Evolutionary conservation across 2,113 vertebrate genomes (phyloP).

Genomic region (Prionailurus viverrinus): DNA sequence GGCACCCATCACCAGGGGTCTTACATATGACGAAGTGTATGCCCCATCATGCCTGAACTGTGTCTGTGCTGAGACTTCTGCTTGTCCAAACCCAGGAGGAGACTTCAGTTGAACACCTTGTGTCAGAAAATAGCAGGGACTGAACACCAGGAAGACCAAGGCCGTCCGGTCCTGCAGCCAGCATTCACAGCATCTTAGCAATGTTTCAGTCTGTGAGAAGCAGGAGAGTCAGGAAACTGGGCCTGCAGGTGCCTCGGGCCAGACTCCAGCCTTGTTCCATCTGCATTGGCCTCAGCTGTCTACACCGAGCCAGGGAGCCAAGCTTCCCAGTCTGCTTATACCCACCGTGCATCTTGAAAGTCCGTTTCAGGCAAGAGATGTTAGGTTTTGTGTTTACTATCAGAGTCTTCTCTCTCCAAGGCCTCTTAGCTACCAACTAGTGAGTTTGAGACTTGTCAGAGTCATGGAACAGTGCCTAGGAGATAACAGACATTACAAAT

Average conservation of each 20-base stretch:
- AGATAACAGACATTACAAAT: neutral
- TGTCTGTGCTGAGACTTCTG: neutral
- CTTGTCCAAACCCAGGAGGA: neutral
- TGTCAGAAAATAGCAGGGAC: neutral
- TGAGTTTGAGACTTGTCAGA: neutral
- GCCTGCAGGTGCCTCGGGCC: neutral
- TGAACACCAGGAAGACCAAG: neutral
- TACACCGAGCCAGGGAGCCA: neutral
- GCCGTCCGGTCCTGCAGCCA: neutral
- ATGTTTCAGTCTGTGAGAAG: neutral
- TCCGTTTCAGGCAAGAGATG: neutral
- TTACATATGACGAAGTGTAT: accelerated
- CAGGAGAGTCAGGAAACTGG: neutral
- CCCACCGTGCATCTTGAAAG: neutral
- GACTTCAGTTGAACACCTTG: neutral
- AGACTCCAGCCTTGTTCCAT: neutral
- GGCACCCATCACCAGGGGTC: neutral
- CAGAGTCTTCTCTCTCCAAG: neutral
- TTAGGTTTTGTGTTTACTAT: neutral
- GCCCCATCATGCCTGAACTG: neutral
- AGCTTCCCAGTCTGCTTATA: neutral
- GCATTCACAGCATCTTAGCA: neutral
- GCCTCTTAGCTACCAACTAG: neutral
- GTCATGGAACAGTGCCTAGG: neutral
- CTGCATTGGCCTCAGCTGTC: neutral